Conservation (phyloP, 1,140 invertebrate species). For the Schmidtea mediterranea region DNA sequence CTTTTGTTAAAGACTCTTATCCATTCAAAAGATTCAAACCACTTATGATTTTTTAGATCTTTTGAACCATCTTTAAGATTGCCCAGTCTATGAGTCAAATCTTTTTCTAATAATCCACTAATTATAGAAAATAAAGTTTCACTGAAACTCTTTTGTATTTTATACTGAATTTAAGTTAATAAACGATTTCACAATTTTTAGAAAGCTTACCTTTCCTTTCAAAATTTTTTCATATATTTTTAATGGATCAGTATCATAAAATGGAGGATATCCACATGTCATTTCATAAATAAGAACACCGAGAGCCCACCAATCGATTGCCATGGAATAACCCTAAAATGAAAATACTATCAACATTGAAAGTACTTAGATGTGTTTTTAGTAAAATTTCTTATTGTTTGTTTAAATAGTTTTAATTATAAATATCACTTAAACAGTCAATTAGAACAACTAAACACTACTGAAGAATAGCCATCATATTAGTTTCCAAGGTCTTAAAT, state of each 20-base stretch:
- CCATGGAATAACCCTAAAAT: constrained; percentile 7
- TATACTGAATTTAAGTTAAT: background rate
- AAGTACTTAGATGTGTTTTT: too few species aligned
- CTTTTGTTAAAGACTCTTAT: constrained; percentile 61
- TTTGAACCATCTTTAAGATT: constrained; percentile 95
- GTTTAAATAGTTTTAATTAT: too few species aligned
- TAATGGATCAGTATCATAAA: constrained; percentile 22
- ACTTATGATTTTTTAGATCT: constrained; percentile 95
- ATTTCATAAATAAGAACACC: constrained; percentile 33
- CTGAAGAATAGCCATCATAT: too few species aligned
- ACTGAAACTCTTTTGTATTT: background rate
- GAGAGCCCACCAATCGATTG: constrained; percentile 6
- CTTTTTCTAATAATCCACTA: constrained; percentile 86
- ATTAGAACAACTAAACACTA: too few species aligned
- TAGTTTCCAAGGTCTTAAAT: too few species aligned
- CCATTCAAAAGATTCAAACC: constrained; percentile 94
- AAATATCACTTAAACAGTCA: too few species aligned
- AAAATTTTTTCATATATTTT: constrained; percentile 12
- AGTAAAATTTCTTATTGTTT: too few species aligned
- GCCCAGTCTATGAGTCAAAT: constrained; percentile 88
- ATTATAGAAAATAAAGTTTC: constrained; percentile 76
- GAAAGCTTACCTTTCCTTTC: constrained; percentile 14
- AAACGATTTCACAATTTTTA: constrained; percentile 33
- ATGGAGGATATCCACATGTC: constrained; percentile 37
- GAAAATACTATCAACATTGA: too few species aligned